Conservation (phyloP, 2,888 invertebrate species). For the Opisthograptis luteolata region DNA sequence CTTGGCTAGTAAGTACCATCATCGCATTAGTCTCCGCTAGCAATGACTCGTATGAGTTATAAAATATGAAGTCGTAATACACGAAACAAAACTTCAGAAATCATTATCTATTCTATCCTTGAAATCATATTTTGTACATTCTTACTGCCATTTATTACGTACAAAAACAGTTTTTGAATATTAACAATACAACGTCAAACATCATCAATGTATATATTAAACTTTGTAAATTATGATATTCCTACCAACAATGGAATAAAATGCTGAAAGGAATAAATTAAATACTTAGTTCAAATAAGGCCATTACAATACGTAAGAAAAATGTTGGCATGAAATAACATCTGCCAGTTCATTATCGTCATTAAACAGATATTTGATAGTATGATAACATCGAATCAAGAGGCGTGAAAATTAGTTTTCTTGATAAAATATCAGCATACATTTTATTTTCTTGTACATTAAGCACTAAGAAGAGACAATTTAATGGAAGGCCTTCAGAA, state of each 20-base stretch:
- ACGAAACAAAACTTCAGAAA: no score
- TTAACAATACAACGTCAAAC: neutral
- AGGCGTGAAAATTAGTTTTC: neutral
- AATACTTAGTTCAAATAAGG: conserved; percentile 41
- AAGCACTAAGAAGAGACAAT: no score
- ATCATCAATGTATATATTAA: conserved; percentile 5
- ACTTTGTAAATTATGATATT: neutral
- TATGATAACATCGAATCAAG: neutral
- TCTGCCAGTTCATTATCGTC: neutral
- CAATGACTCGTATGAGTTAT: no score
- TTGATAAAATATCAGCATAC: no score
- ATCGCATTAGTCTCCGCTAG: no score
- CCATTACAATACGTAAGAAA: conserved; percentile 35
- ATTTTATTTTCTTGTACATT: neutral
- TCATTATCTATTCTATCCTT: no score
- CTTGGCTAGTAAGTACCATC: no score
- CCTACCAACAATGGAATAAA: neutral
- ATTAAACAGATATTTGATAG: neutral
- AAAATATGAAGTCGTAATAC: no score
- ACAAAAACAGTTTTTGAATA: neutral
- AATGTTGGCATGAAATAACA: conserved; percentile 1
- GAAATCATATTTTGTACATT: neutral
- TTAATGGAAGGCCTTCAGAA: no score
- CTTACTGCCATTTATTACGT: neutral
- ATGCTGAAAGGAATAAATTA: conserved; percentile 2